A percentile compares a stretch with the other conserved stretches of the same genome.
phyloP scores from a whole-genome alignment of 2,113 vertebrate genomes.

The Cyanistes caeruleus region DNA sequence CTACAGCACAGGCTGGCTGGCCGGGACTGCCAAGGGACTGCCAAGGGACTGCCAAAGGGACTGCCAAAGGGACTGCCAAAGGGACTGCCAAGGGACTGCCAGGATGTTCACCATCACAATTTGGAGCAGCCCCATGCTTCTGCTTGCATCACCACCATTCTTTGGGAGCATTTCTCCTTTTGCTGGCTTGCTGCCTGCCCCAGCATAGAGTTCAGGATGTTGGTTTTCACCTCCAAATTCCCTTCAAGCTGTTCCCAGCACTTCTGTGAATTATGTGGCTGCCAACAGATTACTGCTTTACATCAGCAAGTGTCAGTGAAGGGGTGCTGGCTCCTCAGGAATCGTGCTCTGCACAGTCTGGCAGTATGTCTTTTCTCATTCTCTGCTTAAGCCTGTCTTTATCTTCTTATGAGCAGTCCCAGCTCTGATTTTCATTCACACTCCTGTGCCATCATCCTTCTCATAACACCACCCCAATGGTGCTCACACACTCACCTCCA shows the following conservation, averaged over 20 bases:
- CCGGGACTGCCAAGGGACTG: background rate
- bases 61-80: background rate
- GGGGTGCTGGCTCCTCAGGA: background rate
- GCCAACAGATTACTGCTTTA: background rate
- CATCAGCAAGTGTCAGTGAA: background rate
- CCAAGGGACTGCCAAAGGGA: too few species aligned
- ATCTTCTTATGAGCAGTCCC: background rate
- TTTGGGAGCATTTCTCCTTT: background rate
- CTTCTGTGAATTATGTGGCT: background rate
- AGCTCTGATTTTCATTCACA: background rate
- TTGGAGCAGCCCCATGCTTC: background rate
- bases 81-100: background rate
- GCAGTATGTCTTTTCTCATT: background rate
- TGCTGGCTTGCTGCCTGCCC: background rate
- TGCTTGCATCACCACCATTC: background rate
- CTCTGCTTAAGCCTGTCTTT: background rate
- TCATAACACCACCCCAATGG: rapidly evolving
- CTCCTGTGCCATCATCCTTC: background rate
- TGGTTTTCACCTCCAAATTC: background rate
- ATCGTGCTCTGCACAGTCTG: background rate
- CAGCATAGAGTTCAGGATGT: background rate
- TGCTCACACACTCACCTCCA: too few species aligned
- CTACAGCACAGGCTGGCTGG: too few species aligned
- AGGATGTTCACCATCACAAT: background rate
- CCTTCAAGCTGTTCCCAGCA: background rate